These are phyloP conservation scores for Thymelicus acteon DNA, from an alignment of 2,888 invertebrate genomes.

Conservation along the genomic window DNA sequence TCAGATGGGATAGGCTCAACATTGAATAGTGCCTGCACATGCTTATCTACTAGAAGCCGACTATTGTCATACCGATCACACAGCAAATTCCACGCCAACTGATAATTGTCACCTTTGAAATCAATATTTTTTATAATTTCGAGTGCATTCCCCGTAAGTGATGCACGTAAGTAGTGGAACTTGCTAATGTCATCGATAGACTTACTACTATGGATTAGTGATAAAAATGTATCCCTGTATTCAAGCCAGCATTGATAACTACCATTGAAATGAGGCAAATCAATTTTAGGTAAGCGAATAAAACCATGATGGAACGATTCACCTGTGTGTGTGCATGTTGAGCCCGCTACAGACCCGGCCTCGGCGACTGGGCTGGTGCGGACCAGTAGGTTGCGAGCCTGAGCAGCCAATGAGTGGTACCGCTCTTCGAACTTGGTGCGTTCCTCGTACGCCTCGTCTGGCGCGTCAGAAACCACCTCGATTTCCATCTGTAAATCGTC, in stretches of 20 bases:
- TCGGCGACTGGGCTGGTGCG: too few relatives aligned
- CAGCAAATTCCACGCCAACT: slow-evolving; percentile 36
- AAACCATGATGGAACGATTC: slow-evolving; percentile 1
- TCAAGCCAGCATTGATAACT: slow-evolving; percentile 39
- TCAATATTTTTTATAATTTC: slow-evolving; percentile 38
- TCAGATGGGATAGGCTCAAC: slow-evolving; percentile 7
- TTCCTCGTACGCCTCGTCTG: not conserved
- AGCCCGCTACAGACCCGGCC: slow-evolving; percentile 6
- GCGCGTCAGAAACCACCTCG: not conserved
- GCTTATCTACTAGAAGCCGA: slow-evolving; percentile 29
- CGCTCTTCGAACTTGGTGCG: too few relatives aligned
- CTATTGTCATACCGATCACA: slow-evolving; percentile 38
- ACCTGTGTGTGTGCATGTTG: not conserved
- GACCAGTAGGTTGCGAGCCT: too few relatives aligned
- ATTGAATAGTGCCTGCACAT: slow-evolving; percentile 20
- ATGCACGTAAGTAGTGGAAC: slow-evolving; percentile 39
- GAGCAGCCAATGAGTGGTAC: too few relatives aligned
- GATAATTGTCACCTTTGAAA: slow-evolving; percentile 36
- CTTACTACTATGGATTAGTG: slow-evolving; percentile 29
- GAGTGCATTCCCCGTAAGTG: slow-evolving; percentile 33
- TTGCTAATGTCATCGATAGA: slow-evolving; percentile 32
- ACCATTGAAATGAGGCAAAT: slow-evolving; percentile 38
- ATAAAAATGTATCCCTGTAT: slow-evolving; percentile 31
- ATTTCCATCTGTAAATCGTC: slow-evolving; percentile 9
- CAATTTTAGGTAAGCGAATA: slow-evolving; percentile 39